Percentiles rank a stretch among this genome's conserved stretches.
phyloP scores from a whole-genome alignment of 2,113 vertebrate species.

The Pituophis catenifer region DNA sequence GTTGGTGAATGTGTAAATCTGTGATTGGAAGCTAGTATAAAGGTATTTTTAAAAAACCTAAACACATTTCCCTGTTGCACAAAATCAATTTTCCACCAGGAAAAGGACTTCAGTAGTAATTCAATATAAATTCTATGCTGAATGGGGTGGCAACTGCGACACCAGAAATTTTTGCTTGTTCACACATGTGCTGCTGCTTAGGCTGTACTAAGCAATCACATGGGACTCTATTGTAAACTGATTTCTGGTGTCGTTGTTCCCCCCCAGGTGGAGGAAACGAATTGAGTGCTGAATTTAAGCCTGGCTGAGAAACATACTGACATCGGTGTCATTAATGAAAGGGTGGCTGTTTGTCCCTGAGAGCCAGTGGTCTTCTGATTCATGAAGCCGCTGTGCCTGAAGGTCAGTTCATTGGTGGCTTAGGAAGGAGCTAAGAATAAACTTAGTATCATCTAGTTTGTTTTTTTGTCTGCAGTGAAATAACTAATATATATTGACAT shows the following conservation, averaged over 20 bases:
- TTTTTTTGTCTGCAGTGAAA: slow-evolving; percentile 58
- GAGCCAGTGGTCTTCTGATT: slow-evolving; percentile 74
- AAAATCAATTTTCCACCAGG: slow-evolving; percentile 34
- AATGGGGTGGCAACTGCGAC: slow-evolving; percentile 58
- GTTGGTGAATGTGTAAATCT: slow-evolving; percentile 17
- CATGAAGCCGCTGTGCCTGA: slow-evolving; percentile 81
- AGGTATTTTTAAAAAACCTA: slow-evolving; percentile 13
- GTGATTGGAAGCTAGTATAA: not conserved
- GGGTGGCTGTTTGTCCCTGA: slow-evolving; percentile 78
- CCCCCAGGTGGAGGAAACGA: slow-evolving; percentile 80
- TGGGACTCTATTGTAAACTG: slow-evolving; percentile 80
- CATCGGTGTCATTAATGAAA: slow-evolving; percentile 74
- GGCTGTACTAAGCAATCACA: slow-evolving; percentile 81
- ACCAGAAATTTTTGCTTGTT: slow-evolving; percentile 75
- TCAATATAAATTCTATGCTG: slow-evolving; percentile 46
- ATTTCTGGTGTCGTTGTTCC: slow-evolving; percentile 95
- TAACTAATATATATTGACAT: slow-evolving; percentile 46
- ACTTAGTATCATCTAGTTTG: slow-evolving; percentile 55
- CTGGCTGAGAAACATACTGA: slow-evolving; percentile 96
- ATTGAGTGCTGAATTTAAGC: slow-evolving; percentile 81
- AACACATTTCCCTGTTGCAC: slow-evolving; percentile 41
- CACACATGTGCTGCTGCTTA: slow-evolving; percentile 81
- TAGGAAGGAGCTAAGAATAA: slow-evolving; percentile 70
- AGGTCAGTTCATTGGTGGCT: slow-evolving; percentile 75
- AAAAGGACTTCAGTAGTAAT: slow-evolving; percentile 40